Base-by-base conservation (phyloP, 1,140 invertebrate genomes). In the Pseudomyrmex cubaensis region DNA sequence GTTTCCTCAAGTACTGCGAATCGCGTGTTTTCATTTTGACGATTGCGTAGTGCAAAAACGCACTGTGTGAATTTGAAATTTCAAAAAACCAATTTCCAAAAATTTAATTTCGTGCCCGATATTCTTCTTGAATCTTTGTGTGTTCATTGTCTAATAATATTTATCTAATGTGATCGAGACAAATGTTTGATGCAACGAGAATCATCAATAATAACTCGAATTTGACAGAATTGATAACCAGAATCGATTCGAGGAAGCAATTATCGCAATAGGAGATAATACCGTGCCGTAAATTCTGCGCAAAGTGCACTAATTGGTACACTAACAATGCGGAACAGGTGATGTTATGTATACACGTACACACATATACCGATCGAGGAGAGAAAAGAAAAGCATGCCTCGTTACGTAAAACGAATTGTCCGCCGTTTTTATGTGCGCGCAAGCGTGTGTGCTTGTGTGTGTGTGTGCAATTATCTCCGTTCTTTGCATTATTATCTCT, bases 271-370 rank as follows among this genome's bases (percentile, higher is more conserved):
- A 35, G 35, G 35, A 35, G 22, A 72, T 80, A 76, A 76, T 56
- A 48, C 25, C n/a, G 61, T 17, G 61, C 46, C 15, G 25, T 76
- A 7, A 54, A 15, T 13, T 57, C 20, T n/a, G 17, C 66, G 22
- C 76, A 12, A 70, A n/a, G 54, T 48, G 72, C 61, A 44, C n/a
- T 80, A 80, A 80, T 80, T 80, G 76, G 46, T 56, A 56, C 15
- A 44, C 56, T 48, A 61, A 72, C 66, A 80, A 80, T 80, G 44
- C 76, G 66, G 56, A 72, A 80, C 76, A 80, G 76, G 15, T 80
- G 76, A 80, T 80, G 64, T 78, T 80, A 70, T 59, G 64, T 61
- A 72, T 50, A 61, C 7, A 25, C 25, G 35, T 17, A 17, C 35
- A 35, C 35, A 35, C 35, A 35, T 7, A 35, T 35, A 10, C 17